Conservation (phyloP, 2,888 invertebrate species). For the Agrotis clavis region DNA sequence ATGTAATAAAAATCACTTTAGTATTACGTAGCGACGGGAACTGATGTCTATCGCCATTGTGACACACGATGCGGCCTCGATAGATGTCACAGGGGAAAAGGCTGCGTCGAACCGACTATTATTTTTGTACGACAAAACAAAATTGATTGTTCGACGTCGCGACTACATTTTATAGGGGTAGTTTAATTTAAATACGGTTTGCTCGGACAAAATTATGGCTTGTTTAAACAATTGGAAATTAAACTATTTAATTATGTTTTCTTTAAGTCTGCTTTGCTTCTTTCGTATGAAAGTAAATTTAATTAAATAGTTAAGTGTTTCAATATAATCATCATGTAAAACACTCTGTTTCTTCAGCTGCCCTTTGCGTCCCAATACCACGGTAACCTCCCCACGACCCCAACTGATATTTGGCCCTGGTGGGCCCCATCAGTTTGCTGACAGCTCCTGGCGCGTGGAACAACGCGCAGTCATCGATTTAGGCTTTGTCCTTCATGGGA, state of each 20-base stretch:
- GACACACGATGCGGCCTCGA: slow-evolving; percentile 88
- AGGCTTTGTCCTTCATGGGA: no score
- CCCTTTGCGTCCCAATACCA: no score
- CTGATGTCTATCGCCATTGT: slow-evolving; percentile 89
- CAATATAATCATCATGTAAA: no score
- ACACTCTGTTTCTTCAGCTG: no score
- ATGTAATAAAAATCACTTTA: slow-evolving; percentile 91
- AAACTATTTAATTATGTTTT: neutral
- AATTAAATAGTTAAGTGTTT: no score
- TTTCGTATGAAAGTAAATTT: no score
- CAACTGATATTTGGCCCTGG: no score
- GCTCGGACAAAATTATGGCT: slow-evolving; percentile 17
- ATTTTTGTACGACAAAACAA: slow-evolving; percentile 88
- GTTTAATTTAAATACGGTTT: slow-evolving; percentile 67
- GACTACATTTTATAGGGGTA: slow-evolving; percentile 69
- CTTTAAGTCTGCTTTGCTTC: neutral
- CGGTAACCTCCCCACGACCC: no score
- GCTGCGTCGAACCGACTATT: slow-evolving; percentile 85
- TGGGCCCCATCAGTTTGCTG: no score
- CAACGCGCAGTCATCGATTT: no score
- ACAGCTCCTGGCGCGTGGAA: no score
- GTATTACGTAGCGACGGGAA: slow-evolving; percentile 87
- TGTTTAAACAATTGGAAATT: slow-evolving; percentile 38
- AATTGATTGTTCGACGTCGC: slow-evolving; percentile 81
- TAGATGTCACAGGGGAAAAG: slow-evolving; percentile 86